Evolutionary conservation across 2,797 vertebrate species (phyloP), one percentile per base, ranked within the genome.

Genomic region (Schizopygopsis pylzovi): DNA sequence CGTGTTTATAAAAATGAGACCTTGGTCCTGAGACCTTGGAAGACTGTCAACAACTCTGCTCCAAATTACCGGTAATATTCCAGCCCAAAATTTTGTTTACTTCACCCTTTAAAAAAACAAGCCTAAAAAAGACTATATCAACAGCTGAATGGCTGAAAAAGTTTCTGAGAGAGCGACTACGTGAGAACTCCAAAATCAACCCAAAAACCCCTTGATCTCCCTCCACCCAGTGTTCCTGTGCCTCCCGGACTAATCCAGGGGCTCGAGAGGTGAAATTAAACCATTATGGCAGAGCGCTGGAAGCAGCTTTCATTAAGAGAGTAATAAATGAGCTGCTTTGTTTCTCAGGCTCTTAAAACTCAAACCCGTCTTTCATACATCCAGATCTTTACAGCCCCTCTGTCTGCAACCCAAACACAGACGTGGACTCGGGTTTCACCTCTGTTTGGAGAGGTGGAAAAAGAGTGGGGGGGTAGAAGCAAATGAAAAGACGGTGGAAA

Each of bases 281-380:
- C 93, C 87, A 92, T 90, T 87, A 83, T 88, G 89, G 86, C 84
- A 54, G 89, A 15, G 87, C n/a, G 84, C 90, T 92, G 88, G 80
- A 90, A 92, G 88, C 87, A 92, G 87, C 91, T 92, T 90, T 93
- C 86, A 92, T 93, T 93, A 91, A 87, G 92, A 92, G 87, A 91
- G 90, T 92, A 92, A 93, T 94, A 94, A 95, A 94, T 92, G 87
- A 92, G 90, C 81, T 77, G 88, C 92, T 94, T 94, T 94, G 92
- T 94, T 93, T 89, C 81, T 79, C 22, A 13, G 47, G 81, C 78
- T 87, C 88, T 82, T 63, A 25, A 63, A 85, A 63, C 61, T 85
- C 71, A 89, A 90, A 84, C 89, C 88, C 87, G 87, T 86, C 87
- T 85, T 87, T 85, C 91, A 89, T 86, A 85, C 47, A 18, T 72